Percentiles rank a stretch among this genome's conserved stretches.
These are phyloP conservation scores for Ametastegia equiseti DNA, from an alignment of 2,888 invertebrate species.

Conservation along the genomic window DNA sequence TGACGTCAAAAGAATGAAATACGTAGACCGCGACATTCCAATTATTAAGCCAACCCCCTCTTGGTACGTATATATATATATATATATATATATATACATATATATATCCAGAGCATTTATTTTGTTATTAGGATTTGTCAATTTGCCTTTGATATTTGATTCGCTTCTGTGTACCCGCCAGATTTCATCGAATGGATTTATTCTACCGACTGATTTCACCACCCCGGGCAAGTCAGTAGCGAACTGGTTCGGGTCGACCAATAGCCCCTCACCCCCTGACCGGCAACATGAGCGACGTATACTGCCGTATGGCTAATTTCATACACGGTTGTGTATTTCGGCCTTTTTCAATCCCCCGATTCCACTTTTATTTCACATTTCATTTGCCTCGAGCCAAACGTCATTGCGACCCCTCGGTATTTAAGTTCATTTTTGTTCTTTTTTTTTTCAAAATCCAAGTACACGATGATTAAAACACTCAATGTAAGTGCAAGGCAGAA, in stretches of 20 bases:
- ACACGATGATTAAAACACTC: too few relatives aligned
- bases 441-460: neutral
- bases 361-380: neutral
- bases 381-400: neutral
- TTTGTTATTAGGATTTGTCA: slow-evolving; percentile 37
- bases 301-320: neutral
- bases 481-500: too few relatives aligned
- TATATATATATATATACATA: too few relatives aligned
- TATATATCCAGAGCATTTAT: slow-evolving; percentile 19
- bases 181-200: slow-evolving; percentile 1
- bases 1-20: slow-evolving; percentile 35
- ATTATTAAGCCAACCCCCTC: slow-evolving; percentile 11
- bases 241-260: neutral
- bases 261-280: neutral
- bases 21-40: slow-evolving; percentile 37
- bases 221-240: slow-evolving; percentile 14
- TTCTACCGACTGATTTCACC: slow-evolving; percentile 15
- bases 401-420: neutral
- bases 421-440: neutral
- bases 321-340: neutral
- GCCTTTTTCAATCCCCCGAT: neutral
- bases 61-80: too few relatives aligned
- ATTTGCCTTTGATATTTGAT: slow-evolving; percentile 35
- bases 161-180: neutral
- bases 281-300: neutral